Evolutionary conservation across 2,797 vertebrate species (phyloP), one percentile per base, ranked within the genome.

Genomic region (Clarias laeviceps): DNA sequence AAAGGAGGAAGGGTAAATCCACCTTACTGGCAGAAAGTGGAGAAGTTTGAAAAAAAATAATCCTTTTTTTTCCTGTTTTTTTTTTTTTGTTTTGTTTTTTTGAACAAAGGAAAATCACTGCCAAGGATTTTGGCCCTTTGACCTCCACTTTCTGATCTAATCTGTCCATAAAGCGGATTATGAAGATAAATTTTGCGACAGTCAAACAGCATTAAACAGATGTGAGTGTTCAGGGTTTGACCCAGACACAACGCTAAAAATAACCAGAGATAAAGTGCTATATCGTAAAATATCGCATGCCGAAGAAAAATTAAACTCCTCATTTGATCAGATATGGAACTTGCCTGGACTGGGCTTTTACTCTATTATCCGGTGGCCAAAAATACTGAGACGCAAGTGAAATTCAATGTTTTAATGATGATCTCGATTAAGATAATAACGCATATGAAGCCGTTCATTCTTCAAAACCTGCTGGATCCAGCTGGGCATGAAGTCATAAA

Each of bases 141-240:
- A 85, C 62, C 82, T 72, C 65, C 56, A 77, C 85, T 80, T n/a
- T 80, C 76, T 20, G 66, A 85, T 82, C 80, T 88, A 87, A 90
- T 86, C 81, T 85, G 68, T 5, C 40, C 73, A 83, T 82, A 86
- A 88, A 89, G 87, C 86, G 81, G 89, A 89, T 88, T 90, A 89
- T 77, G 72, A 50, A 82, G 84, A 84, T 84, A 86, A 65, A 88
- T 82, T 82, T 70, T 27, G 82, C 82, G 84, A 88, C 83, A 79
- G 84, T 32, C 54, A 32, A 32, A 74, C 76, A 87, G 85, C 86
- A 85, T 81, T 77, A 88, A 83, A 86, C 79, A 37, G 82, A 76
- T 50, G 80, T 24, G 34, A 29, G 77, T 3, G 45, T 17, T 20
- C 54, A 57, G 54, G 15, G 81, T 56, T 56, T 32, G 15, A 61